Base-by-base conservation (phyloP, 1,140 invertebrate genomes). In the Diorhabda sublineata region DNA sequence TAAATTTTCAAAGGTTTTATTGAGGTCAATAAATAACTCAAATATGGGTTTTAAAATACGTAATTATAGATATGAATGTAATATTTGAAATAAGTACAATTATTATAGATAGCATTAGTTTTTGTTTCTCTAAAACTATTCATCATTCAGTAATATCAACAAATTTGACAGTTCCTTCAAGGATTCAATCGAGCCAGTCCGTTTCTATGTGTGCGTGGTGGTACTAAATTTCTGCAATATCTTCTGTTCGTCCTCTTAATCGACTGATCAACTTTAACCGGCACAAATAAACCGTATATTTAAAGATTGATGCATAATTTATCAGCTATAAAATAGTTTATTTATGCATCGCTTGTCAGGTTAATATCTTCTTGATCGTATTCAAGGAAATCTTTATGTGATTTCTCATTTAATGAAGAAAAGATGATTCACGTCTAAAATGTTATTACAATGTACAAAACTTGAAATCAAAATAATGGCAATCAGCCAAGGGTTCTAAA, bases 231-330 rank as follows among this genome's bases (percentile, higher is more conserved):
- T 57, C 56, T 66, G 66, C 45, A 60, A 66, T 71, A 66, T 71
- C 63, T 71, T 58, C 66, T 71, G 60, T 61, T 63, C 63, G 60
- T 71, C 69, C 62, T 66, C 68, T 72, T 70, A 70, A 72, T 72
- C 71, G 67, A 70, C 73, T 60, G 73, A 73, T 74, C 71, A 66
- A 74, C 73, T 71, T 66, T 66, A 68, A 58, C 65, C 60, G 60
- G 58, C 64, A 72, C 74, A 76, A 77, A 76, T 77, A 76, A 75
- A 75, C 73, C 74, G 73, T 74, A 75, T 74, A 75, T 75, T 77
- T 76, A 73, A 76, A 77, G 73, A 77, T 77, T 77, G 76, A 77
- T 77, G 76, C 74, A 76, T 77, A 75, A 77, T 76, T 77, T 77
- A 77, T 77, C 73, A 75, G 71, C 71, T 64, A 75, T 77, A 77